These are phyloP conservation scores for Drosophila pandora DNA, from an alignment of 1,140 invertebrate species.

Conservation along the genomic window DNA sequence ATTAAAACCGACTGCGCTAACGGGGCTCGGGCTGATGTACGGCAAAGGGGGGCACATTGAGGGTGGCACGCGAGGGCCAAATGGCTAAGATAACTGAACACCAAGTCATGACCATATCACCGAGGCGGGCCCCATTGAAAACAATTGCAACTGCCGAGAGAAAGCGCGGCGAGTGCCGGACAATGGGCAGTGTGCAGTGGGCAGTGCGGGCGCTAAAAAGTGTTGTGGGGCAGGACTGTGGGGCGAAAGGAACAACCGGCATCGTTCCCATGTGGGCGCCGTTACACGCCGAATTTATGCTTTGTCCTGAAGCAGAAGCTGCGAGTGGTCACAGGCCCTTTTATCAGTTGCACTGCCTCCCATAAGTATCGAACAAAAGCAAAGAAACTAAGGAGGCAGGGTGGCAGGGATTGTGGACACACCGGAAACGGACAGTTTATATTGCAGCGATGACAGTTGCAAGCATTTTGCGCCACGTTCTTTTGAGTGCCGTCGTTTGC, in stretches of 20 bases:
- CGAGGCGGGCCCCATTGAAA: constrained; percentile 61
- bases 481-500: constrained; percentile 1
- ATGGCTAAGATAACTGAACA: constrained; percentile 52
- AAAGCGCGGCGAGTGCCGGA: constrained; percentile 26
- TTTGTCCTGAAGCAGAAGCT: constrained; percentile 34
- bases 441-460: constrained; percentile 44
- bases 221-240: not conserved
- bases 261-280: constrained; percentile 37
- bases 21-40: not conserved
- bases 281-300: constrained; percentile 50
- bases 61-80: constrained; percentile 7
- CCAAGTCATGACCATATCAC: constrained; percentile 68
- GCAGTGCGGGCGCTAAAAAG: constrained; percentile 14
- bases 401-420: constrained; percentile 1
- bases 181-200: constrained; percentile 27
- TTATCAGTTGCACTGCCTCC: constrained; percentile 45
- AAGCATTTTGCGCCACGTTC: constrained; percentile 24
- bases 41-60: not conserved
- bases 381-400: constrained; percentile 10
- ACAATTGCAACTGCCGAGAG: constrained; percentile 63
- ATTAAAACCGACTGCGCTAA: constrained; percentile 50
- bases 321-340: constrained; percentile 9
- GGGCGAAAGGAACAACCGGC: not conserved
- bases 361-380: constrained; percentile 67
- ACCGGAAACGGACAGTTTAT: constrained; percentile 49